Evolutionary conservation across 2,888 invertebrate species (phyloP), one percentile per base, ranked within the genome.

Genomic region (Drosophila cognata): DNA sequence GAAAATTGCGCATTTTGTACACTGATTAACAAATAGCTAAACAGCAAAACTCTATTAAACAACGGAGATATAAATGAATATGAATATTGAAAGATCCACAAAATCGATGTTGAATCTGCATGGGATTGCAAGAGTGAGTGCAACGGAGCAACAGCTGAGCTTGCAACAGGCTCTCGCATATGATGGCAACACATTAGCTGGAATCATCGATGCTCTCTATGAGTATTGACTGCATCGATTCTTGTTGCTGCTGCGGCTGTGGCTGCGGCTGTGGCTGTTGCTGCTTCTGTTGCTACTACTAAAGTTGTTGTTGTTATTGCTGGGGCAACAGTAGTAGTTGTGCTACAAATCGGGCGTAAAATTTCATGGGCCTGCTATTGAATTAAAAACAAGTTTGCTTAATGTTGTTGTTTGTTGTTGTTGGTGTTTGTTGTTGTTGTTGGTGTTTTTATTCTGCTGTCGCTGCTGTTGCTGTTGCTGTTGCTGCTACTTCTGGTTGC

Each of bases 341-440:
- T 89, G 88, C 88, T 90, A 89, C 91, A 91, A 90, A 91, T 91
- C 90, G 89, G 86, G 83, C 89, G 91, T 90, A 89, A 90, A 87
- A 90, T 90, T 90, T 90, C 90, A 91, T 84, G 91, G 90, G 90
- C 90, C 90, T 89, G 90, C 85, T 91, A 90, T 90, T 90, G 90
- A 90, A 91, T 90, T 89, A 82, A 86, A 88, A 90, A 88, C 89
- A 69, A 77, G 89, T 87, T 85, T 89, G 62, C 74, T 74, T 66
- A 71, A 61, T 70, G 66, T 83, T 77, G 74, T 72, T 76, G 61
- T 60, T 68, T 65, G 33, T 57, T 61, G 64, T 51, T 72, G 65
- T 55, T 55, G 53, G 6, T 46, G 25, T 25, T 46, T 1, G 1
- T 68, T 65, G 33, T 57, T 61, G 64, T 51, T 72, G 65, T 55